Evolutionary conservation across 1,140 invertebrate genomes (phyloP).

Genomic region (Nephotettix cincticeps): DNA sequence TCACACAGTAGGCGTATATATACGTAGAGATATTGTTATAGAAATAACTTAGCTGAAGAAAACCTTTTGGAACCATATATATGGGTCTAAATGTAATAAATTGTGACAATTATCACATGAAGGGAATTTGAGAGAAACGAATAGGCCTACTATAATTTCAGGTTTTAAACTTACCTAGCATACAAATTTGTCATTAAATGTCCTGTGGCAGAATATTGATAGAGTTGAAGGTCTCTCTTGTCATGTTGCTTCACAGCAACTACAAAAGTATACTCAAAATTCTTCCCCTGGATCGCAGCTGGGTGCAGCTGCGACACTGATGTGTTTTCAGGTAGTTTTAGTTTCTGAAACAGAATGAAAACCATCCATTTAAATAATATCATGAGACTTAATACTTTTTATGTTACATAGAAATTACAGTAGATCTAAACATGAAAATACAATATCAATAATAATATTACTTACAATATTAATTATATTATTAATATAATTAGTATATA

Average conservation of each 20-base stretch:
- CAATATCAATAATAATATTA: neutral
- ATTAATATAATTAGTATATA: too few relatives aligned
- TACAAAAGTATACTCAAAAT: conserved; percentile 48
- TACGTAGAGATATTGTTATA: neutral
- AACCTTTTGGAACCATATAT: neutral
- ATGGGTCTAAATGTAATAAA: neutral
- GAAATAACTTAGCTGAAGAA: neutral
- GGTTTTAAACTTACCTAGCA: neutral
- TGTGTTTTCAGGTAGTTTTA: neutral
- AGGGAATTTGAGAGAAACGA: too few relatives aligned
- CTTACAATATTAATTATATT: neutral
- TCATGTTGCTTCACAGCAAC: conserved; percentile 49
- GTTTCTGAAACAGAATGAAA: neutral
- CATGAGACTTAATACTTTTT: neutral
- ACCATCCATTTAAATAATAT: neutral
- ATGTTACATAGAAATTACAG: neutral
- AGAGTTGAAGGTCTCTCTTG: conserved; percentile 48
- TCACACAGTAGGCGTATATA: neutral
- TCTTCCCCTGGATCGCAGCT: neutral
- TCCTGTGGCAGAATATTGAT: conserved; percentile 42
- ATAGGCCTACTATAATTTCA: too few relatives aligned
- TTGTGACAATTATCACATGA: neutral
- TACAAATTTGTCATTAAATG: neutral
- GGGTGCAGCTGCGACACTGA: neutral
- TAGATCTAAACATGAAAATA: neutral